phyloP scores from a whole-genome alignment of 2,888 invertebrate genomes.

The Adineta ricciae region DNA sequence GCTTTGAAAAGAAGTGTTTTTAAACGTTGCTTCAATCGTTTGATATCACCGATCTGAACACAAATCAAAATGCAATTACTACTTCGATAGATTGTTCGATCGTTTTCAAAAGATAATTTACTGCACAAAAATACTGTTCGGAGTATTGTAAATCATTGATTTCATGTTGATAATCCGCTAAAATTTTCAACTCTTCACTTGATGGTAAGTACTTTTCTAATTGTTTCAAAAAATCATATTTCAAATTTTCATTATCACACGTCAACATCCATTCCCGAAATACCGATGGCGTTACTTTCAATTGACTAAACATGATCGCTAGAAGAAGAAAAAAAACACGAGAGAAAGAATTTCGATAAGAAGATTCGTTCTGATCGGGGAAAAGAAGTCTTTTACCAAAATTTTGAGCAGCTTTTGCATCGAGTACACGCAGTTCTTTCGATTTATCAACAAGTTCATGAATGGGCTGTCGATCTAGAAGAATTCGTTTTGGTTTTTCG shows the following conservation, averaged over 20 bases:
- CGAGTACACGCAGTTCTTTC: constrained; percentile 79
- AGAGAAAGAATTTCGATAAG: neutral
- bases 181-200: neutral
- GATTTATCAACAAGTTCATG: constrained; percentile 58
- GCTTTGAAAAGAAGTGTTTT: constrained; percentile 21
- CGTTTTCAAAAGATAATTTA: neutral
- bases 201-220: constrained; percentile 15
- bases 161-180: neutral
- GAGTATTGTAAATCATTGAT: constrained; percentile 16
- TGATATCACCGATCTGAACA: constrained; percentile 7
- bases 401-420: constrained; percentile 84
- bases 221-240: constrained; percentile 6
- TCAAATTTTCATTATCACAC: constrained; percentile 17
- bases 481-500: no score
- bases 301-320: constrained; percentile 17
- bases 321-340: constrained; percentile 27
- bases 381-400: constrained; percentile 50
- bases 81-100: no score
- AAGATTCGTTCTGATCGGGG: neutral
- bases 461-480: neutral
- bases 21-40: constrained; percentile 8
- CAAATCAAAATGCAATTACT: no score
- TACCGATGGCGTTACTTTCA: neutral
- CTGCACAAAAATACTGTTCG: constrained; percentile 12
- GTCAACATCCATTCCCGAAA: neutral